Conservation (phyloP, 2,797 vertebrate genomes). For the Sebastes variabilis region DNA sequence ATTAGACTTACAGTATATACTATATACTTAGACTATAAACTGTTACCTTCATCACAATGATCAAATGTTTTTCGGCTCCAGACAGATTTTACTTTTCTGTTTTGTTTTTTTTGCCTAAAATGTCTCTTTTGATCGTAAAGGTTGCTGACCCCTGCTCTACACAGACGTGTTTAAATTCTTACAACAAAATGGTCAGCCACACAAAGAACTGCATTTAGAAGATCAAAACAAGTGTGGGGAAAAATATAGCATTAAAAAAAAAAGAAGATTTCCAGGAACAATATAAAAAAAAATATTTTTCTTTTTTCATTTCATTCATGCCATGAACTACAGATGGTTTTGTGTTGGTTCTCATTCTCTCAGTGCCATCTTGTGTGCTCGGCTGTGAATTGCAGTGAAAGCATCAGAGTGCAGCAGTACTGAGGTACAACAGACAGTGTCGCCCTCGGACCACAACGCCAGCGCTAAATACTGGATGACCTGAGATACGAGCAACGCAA, state of each 20-base stretch:
- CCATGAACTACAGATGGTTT: background rate
- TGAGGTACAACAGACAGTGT: constrained; percentile 58
- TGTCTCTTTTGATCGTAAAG: no score
- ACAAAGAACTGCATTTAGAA: background rate
- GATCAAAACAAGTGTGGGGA: background rate
- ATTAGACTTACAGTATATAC: no score
- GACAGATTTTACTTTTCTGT: no score
- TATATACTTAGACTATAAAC: no score
- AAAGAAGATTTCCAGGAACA: background rate
- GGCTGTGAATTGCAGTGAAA: constrained; percentile 27
- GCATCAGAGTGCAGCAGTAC: constrained; percentile 44
- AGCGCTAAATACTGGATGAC: background rate
- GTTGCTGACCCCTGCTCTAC: no score
- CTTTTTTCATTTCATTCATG: background rate
- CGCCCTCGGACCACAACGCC: constrained; percentile 47
- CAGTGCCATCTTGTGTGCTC: constrained; percentile 61
- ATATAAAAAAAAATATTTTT: background rate
- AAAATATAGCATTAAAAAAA: background rate
- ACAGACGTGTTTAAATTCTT: background rate
- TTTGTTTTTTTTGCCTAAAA: no score
- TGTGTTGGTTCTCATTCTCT: constrained; percentile 2
- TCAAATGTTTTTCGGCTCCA: no score
- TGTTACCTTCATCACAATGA: no score
- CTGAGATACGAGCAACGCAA: background rate
- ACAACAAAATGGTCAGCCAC: background rate